Evolutionary conservation across 2,113 vertebrate species (phyloP), one percentile per base, ranked within the genome.

Genomic region (Benitochromis conjunctus): DNA sequence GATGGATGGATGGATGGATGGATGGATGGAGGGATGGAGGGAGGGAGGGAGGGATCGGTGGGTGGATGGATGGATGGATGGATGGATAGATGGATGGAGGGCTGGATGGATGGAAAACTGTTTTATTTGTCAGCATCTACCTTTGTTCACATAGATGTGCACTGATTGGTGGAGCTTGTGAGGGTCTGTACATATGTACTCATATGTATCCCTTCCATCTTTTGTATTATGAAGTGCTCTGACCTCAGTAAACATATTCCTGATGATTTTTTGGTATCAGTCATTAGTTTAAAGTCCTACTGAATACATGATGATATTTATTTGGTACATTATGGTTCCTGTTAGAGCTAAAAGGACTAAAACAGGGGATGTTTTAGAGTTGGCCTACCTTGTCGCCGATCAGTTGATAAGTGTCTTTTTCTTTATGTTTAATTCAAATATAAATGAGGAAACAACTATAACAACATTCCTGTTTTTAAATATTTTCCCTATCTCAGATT

Each of bases 401-500:
- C 64, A 69, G 0, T 19, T 9, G 1, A 71, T 18, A 0, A 19
- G 66, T 46, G 24, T 51, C 24, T 7, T 31, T 74, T 51, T 46
- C 2, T 0, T 71, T 18, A 74, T 0, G 24, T 51, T 19, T 41
- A 31, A 51, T 19, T 51, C 26, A 51, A 4, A 51, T 51, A 51
- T 29, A 29, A 31, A 26, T 31, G 10, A 0, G 24, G 24, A 21
- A 74, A 74, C 9, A 31, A 31, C 0, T 31, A 0, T 5, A 19
- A 51, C 46, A 12, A 76, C 31, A 19, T 51, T 19, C 2, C 24
- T 14, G 43, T 12, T 76, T 4, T 55, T 5, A 18, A 11, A 6
- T 43, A 14, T 6, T 64, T 36, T 56, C 7, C 21, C 12, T 26
- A 24, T 55, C 24, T 62, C 89, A 98, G 98, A 97, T 98, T 79